Evolutionary conservation across 2,888 invertebrate genomes (phyloP), one percentile per base, ranked within the genome.

Genomic region (Meandrusa payeni): DNA sequence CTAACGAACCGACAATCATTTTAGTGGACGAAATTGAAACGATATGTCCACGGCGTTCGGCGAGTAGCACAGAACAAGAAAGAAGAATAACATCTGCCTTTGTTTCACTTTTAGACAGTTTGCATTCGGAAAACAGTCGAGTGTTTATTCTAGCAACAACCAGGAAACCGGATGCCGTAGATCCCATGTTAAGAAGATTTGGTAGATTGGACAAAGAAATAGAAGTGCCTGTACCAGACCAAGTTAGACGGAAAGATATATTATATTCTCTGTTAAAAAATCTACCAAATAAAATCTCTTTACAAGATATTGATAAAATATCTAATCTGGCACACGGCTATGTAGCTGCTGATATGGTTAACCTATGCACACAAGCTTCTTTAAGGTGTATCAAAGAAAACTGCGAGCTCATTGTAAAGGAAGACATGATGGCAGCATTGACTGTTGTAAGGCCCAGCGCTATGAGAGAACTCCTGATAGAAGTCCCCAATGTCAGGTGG

Each of bases 401-500:
- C 3, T 64, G 75, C 50, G 68, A 72, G 4, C 45, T 60, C n/a
- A 68, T 83, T 32, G 66, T 71, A 26, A 66, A 72, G n/a, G 76
- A 86, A 3, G 91, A 95, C 70, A 85, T 95, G 19, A 77, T 90
- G 27, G 75, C 81, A 15, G 94, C 94, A 2, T 64, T 95, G 31
- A 91, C 89, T 3, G 77, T 89, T 39, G 92, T 96, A 0, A 92
- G 93, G 56, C 97, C 97, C 0, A 96, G 95, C 69, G 97, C 97
- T 0, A 96, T 97, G 95, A 91, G 95, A 47, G 96, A 97, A 74
- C 91, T 97, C 2, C 86, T 94, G 32, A 92, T 97, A 49, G 96
- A 97, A 80, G 92, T 95, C 46, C 95, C 97, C 1, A 93, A 96
- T 77, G 95, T 97, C 0, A 90, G 90, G 53, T 99, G 98, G 98